Base-by-base conservation (phyloP, 2,888 invertebrate species). In the Callyntrura sp. region DNA sequence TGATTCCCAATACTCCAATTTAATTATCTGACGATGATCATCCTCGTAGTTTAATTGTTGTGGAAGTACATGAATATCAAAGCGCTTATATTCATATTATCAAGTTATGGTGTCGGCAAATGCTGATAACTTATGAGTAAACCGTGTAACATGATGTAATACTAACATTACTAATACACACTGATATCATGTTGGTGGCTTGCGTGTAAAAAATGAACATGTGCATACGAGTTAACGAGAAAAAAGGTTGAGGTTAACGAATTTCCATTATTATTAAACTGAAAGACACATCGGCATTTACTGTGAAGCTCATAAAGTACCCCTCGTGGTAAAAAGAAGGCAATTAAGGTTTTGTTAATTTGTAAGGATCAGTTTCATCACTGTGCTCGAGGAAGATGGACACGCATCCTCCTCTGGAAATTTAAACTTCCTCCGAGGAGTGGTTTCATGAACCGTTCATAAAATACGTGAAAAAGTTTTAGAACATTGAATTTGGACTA, bases 171-270 rank as follows among this genome's bases (percentile, higher is more conserved):
- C n/a, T n/a, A n/a, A n/a, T n/a, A n/a, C n/a, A n/a, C 55, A 11
- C 55, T 55, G 55, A 55, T 55, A 60, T 4, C 20, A 5, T 60
- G n/a, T 60, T 60, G 60, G 11, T 5, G 17, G 60, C 60, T 3
- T 11, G 5, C n/a, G n/a, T n/a, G n/a, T n/a, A n/a, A n/a, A n/a
- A n/a, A 23, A 60, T 78, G 2, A 51, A 1, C 35, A n/a, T 82
- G n/a, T 55, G 6, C 12, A n/a, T 4, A 1, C 35, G 43, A n/a
- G 14, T n/a, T 45, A 60, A 60, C n/a, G n/a, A 57, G 73, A 82
- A 88, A 88, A 88, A 83, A 83, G 88, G 88, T 62, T 88, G 88
- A 88, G 88, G 88, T 83, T 82, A 82, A 76, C 57, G 68, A 76
- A 83, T 76, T 55, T 45, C 23, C 55, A 55, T 79, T 35, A 43